Evolutionary conservation across 1,140 invertebrate species (phyloP).

Genomic region (Glossosoma conforme): DNA sequence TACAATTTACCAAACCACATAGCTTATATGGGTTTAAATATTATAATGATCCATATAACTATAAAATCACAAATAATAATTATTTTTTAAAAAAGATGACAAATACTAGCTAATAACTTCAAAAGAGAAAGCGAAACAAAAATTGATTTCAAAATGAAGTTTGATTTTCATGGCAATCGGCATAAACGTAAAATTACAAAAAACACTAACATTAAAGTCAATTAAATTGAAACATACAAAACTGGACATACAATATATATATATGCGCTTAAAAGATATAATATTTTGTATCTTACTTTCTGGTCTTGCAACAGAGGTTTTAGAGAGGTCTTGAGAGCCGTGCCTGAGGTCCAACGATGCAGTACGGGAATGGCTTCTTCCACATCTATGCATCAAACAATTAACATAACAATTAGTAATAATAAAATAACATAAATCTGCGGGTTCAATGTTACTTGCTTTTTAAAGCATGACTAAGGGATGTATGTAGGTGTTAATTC

Average conservation of each 20-base stretch:
- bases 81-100: no score
- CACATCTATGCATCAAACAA: slow-evolving; percentile 43
- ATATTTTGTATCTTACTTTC: slow-evolving; percentile 26
- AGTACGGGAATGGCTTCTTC: slow-evolving; percentile 69
- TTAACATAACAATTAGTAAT: slow-evolving; percentile 18
- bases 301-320: slow-evolving; percentile 38
- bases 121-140: no score
- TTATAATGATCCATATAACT: no score
- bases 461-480: no score
- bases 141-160: no score
- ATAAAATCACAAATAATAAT: no score
- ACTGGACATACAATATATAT: neutral
- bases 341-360: slow-evolving; percentile 80
- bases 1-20: no score
- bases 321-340: slow-evolving; percentile 40
- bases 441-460: neutral
- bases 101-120: no score
- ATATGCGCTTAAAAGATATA: neutral
- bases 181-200: neutral
- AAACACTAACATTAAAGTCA: neutral
- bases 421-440: neutral
- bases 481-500: no score
- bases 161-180: no score
- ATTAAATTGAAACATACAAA: neutral
- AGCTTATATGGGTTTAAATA: no score